phyloP scores from a whole-genome alignment of 2,113 vertebrate genomes.

The Plecturocebus donacophilus region DNA sequence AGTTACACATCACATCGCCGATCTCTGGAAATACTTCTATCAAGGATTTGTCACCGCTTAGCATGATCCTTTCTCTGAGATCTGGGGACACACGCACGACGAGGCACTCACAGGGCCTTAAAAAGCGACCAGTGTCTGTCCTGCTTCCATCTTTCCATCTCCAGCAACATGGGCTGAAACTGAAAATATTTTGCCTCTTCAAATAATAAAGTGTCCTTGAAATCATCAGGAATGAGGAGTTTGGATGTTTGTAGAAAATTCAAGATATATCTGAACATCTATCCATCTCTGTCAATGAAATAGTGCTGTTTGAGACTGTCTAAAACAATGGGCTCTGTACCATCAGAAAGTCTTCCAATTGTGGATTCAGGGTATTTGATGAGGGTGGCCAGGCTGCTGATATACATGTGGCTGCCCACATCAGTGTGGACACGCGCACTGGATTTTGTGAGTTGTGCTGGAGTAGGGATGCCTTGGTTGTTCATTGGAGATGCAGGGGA shows the following conservation, averaged over 20 bases:
- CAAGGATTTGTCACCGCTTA: constrained; percentile 91
- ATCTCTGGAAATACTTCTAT: constrained; percentile 96
- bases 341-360: constrained; percentile 93
- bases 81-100: constrained; percentile 93
- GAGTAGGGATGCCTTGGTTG: constrained; percentile 98
- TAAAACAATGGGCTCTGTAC: constrained; percentile 98
- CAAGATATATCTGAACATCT: constrained; percentile 99
- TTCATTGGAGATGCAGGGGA: constrained; percentile 98
- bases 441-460: constrained; percentile 99
- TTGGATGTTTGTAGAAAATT: constrained; percentile 99
- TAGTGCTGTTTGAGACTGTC: constrained; percentile 99
- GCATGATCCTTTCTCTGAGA: constrained; percentile 92
- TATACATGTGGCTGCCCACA: constrained; percentile 99
- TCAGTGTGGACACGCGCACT: constrained; percentile 98
- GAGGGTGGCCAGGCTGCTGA: constrained; percentile 98
- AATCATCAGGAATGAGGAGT: constrained; percentile 98
- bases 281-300: constrained; percentile 99
- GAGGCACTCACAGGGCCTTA: constrained; percentile 92
- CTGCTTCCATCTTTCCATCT: constrained; percentile 94
- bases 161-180: constrained; percentile 92
- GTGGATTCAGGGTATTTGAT: constrained; percentile 95
- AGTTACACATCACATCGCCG: constrained; percentile 90
- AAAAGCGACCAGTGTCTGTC: constrained; percentile 85
- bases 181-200: constrained; percentile 98
- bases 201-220: constrained; percentile 97